Evolutionary conservation across 2,888 invertebrate species (phyloP).

Genomic region (Melipona bicolor): DNA sequence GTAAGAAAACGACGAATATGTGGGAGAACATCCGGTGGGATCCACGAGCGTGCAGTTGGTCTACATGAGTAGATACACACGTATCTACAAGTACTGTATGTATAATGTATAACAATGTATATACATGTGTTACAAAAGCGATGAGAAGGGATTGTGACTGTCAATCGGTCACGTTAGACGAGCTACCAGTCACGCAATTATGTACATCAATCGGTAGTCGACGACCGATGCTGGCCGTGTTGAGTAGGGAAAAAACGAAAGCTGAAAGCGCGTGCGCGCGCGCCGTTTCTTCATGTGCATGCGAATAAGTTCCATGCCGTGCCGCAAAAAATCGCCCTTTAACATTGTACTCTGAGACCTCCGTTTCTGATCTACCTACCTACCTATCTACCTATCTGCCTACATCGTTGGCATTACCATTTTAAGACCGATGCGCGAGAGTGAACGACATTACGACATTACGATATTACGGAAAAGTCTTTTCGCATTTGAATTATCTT

Average conservation of each 20-base stretch:
- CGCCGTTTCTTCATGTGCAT: conserved; percentile 45
- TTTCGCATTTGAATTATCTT: too few relatives aligned
- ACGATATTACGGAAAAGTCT: too few relatives aligned
- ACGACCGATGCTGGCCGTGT: conserved; percentile 56
- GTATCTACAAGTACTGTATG: background rate
- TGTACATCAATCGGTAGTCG: conserved; percentile 74
- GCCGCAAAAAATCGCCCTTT: background rate
- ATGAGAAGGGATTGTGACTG: conserved; percentile 58
- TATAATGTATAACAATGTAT: background rate
- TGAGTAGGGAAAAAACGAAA: conserved; percentile 55
- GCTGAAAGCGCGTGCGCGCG: conserved; percentile 4
- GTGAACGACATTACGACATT: too few relatives aligned
- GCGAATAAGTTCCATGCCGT: conserved; percentile 38
- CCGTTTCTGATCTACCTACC: background rate
- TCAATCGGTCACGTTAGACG: conserved; percentile 72
- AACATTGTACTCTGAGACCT: background rate
- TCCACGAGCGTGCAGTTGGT: conserved; percentile 52
- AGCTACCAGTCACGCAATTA: conserved; percentile 77
- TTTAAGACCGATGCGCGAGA: too few relatives aligned
- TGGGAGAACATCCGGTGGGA: conserved; percentile 74
- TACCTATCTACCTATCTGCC: too few relatives aligned
- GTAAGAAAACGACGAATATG: conserved; percentile 65
- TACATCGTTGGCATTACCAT: too few relatives aligned
- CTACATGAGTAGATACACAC: conserved; percentile 49
- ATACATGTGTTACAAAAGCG: conserved; percentile 59